Conservation (phyloP, 1,140 invertebrate species). For the Drosophila yakuba region DNA sequence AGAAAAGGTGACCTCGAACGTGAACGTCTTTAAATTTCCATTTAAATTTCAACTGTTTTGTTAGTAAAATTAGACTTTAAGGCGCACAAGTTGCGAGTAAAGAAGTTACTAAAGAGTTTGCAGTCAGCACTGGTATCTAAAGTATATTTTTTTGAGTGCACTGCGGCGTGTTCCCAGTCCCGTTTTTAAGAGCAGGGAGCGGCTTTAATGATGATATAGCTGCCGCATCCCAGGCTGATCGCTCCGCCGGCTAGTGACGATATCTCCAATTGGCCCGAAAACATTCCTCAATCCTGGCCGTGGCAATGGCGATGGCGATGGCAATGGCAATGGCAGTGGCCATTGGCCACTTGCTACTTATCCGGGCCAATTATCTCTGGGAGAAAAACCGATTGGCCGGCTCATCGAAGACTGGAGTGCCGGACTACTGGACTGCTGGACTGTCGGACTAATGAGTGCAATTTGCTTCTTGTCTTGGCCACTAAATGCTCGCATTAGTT, state of each 20-base stretch:
- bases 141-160: slow-evolving; percentile 6
- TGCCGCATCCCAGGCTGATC: slow-evolving; percentile 7
- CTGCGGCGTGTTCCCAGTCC: slow-evolving; percentile 5
- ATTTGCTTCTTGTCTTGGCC: slow-evolving; percentile 82
- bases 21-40: too few relatives aligned
- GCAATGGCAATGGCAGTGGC: too few relatives aligned
- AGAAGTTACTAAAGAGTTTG: too few relatives aligned
- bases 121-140: too few relatives aligned
- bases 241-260: slow-evolving; percentile 42
- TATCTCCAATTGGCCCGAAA: slow-evolving; percentile 59
- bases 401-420: slow-evolving; percentile 55
- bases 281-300: slow-evolving; percentile 46
- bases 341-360: slow-evolving; percentile 44
- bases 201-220: slow-evolving; percentile 68
- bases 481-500: slow-evolving; percentile 83
- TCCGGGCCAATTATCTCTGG: slow-evolving; percentile 71
- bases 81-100: too few relatives aligned
- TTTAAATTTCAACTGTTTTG: too few relatives aligned
- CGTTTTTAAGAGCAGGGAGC: slow-evolving; percentile 10
- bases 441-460: slow-evolving; percentile 72
- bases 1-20: not conserved
- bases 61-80: too few relatives aligned
- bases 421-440: not conserved
- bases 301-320: too few relatives aligned
- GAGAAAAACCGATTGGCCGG: slow-evolving; percentile 62